These are phyloP conservation scores for Steatocranus sp. DNA, from an alignment of 2,797 vertebrate genomes.

Conservation along the genomic window DNA sequence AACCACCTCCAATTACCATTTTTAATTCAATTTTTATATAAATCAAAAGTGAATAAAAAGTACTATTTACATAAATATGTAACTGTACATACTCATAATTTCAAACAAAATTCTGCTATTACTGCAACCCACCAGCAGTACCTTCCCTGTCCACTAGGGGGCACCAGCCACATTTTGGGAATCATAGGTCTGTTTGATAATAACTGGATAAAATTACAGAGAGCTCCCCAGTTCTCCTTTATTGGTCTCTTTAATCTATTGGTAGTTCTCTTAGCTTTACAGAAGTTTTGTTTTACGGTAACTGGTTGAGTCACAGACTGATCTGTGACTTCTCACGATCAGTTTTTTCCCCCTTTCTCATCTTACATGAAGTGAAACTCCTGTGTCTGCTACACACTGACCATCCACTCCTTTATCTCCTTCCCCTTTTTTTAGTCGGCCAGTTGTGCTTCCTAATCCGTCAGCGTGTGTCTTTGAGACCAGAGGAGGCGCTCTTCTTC, in stretches of 20 bases:
- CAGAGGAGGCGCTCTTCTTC: constrained; percentile 97
- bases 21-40: neutral
- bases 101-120: neutral
- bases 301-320: neutral
- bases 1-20: neutral
- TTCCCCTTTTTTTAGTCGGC: constrained; percentile 74
- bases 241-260: neutral
- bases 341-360: neutral
- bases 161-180: neutral
- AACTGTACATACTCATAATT: neutral
- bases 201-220: neutral
- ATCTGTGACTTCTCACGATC: neutral
- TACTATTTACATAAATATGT: neutral
- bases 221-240: neutral
- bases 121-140: neutral
- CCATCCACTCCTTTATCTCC: neutral
- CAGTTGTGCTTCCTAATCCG: constrained; percentile 97
- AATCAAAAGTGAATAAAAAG: neutral
- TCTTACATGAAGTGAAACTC: neutral
- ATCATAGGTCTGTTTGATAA: neutral
- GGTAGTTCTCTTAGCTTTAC: neutral
- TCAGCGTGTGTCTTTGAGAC: constrained; percentile 93
- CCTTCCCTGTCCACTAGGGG: neutral
- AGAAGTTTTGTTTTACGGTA: neutral
- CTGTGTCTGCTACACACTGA: fast-evolving